Conservation (phyloP, 2,113 vertebrate genomes). For the Brachyistius frenatus region DNA sequence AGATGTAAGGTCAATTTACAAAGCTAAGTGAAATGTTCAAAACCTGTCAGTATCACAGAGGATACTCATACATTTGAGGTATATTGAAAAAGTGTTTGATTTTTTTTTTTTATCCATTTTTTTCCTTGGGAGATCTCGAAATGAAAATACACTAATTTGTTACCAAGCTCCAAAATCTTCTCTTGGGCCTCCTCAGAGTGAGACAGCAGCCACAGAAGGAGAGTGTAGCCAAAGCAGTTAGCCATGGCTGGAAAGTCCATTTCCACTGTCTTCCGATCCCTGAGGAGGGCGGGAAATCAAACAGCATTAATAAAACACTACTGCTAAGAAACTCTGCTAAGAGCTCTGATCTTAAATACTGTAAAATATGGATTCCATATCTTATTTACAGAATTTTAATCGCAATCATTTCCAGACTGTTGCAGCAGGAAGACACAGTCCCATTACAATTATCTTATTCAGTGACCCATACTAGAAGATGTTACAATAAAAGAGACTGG, state of each 20-base stretch:
- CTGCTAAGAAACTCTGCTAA: no score
- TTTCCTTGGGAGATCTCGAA: no score
- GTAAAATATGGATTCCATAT: background rate
- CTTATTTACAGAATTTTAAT: conserved; percentile 2
- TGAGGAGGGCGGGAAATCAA: conserved; percentile 63
- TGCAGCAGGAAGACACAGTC: conserved; percentile 12
- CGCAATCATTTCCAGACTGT: background rate
- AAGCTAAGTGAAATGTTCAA: background rate
- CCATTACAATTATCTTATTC: conserved; percentile 9
- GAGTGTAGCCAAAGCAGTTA: conserved; percentile 91
- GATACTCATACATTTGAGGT: background rate
- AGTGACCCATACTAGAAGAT: conserved; percentile 2
- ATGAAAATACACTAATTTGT: conserved; percentile 11
- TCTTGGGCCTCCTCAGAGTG: conserved; percentile 92
- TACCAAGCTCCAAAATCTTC: conserved; percentile 92
- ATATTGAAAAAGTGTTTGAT: background rate
- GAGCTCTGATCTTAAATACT: background rate
- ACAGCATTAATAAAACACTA: background rate
- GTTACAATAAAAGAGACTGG: background rate
- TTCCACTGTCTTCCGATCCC: conserved; percentile 90
- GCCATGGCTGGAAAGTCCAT: conserved; percentile 90
- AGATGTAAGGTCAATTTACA: background rate
- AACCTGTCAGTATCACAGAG: background rate
- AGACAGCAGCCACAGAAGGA: conserved; percentile 91
- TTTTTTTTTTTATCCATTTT: background rate